Base-by-base conservation (phyloP, 1,140 invertebrate genomes). In the Anadara kagoshimensis region DNA sequence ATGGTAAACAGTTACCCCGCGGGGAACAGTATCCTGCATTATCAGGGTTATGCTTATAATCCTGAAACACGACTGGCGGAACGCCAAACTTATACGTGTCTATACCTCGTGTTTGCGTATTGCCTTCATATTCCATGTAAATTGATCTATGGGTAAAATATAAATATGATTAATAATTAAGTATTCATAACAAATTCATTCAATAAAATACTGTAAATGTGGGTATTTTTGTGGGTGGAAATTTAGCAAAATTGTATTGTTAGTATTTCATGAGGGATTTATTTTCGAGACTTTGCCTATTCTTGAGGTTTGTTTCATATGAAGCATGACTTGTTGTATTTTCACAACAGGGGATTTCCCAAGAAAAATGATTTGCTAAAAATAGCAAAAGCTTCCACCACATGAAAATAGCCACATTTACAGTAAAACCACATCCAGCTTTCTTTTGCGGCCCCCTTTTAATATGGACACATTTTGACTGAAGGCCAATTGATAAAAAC, bases 11-110 rank as follows among this genome's bases (percentile, higher is more conserved):
- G 36, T 72, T 66, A 11, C 41, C 68, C 10, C 3, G 20, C 0
- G 82, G 84, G 2, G 78, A 80, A 76, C 85, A 86, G 68, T 82
- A 86, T 7, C 85, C 85, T 44, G 11, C 59, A 69, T 85, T 85
- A 59, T 65, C 64, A 5, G 85, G 83, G 51, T 86, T 86, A 16
- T 69, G 49, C 5, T 66, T 58, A 29, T 69, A 62, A 56, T 83
- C 83, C 16, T 59, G 68, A 63, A 86, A 85, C 16, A 80, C 70
- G 5, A 54, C 59, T 5, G 67, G 69, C 14, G 85, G 83, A 18
- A 79, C 78, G 5, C 74, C 69, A 71, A 81, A 86, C 14, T 78
- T 43, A 22, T 73, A 54, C 57, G 81, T 47, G 59, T 76, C 68
- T 45, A 86, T 83, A 7, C 71, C 82, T 36, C 76, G 69, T n/a